Base-by-base conservation (phyloP, 2,888 invertebrate species). In the Dione vanillae region DNA sequence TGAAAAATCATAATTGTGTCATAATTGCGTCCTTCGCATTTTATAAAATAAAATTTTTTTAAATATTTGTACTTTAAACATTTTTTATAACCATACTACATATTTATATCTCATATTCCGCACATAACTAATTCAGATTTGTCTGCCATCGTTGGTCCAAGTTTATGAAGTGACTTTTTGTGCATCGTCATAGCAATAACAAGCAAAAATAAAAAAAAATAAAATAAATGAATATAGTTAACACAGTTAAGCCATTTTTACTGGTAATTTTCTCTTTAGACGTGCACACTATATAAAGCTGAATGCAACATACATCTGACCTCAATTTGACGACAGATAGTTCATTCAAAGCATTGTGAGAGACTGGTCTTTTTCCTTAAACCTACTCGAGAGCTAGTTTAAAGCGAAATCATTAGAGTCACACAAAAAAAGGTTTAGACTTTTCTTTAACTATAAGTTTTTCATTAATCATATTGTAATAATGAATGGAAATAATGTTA, bases 281-380 rank as follows among this genome's bases (percentile, higher is more conserved):
- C 51, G 19, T 51, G 61, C 10, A 9, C 51, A 27, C 51, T 1
- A 12, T 12, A 61, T 43, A 51, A 67, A 52, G 27, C 20, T 51
- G 20, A 61, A 67, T 59, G 16, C 47, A 40, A 51, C 67, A 69
- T 70, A 73, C 78, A 81, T 82, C 66, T 67, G 72, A 27, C 64
- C 70, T 65, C 67, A 65, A 70, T 66, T 65, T 27, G 47, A 67
- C 37, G 43, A 54, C 49, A 66, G 47, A 67, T 40, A 70, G 49
- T 68, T 71, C 73, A 73, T 73, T 67, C 37, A 67, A 49, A 20
- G 67, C 58, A 70, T 65, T 68, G 65, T 62, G 62, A 49, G 56
- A 49, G 19, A 68, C 54, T 35, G 49, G 52, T 47, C 37, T 69
- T 72, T 69, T 72, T 27, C 59, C 61, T 40, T 69, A 40, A 43